Evolutionary conservation across 2,888 invertebrate species (phyloP), one percentile per base, ranked within the genome.

Genomic region (Hipparchia semele): DNA sequence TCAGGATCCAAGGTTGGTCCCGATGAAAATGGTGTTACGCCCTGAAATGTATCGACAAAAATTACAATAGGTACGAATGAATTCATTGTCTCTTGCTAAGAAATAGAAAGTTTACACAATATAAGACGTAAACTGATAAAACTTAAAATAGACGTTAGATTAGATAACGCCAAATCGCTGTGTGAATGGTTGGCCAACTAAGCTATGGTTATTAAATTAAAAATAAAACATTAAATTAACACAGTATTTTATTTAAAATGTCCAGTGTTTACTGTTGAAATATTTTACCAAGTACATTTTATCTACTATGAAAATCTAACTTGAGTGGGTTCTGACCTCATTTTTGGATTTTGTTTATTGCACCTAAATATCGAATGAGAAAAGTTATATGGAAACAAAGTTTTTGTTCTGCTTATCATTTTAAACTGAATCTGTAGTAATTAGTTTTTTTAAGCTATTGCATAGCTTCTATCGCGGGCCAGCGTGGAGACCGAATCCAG

Each of bases 111-210:
- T 67, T 67, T 51, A 51, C 51, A 51, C 65, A 65, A 33, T 65
- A 53, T 12, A 33, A 53, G 51, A 53, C 53, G 64, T 64, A 65
- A 45, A 56, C 67, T 67, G 67, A 67, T 67, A 67, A 58, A n/a
- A 67, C 56, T 58, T 58, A 67, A 46, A 67, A 67, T 58, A 45
- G 67, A 67, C 67, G 67, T 58, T 67, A 67, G 67, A 67, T 67
- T 58, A 67, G 67, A 67, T 67, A 67, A 67, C 13, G 56, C 67
- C 56, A 67, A 67, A 67, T 56, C 58, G 56, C 58, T 58, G 56
- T 66, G 39, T 46, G 56, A 67, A 56, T 46, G 46, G 13, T 67
- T 67, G 56, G 46, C 13, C 58, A 67, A 67, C 56, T 67, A 9
- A 13, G 13, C 23, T 12, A 8, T 58, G 23, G 64, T 64, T 67